Evolutionary conservation across 2,797 vertebrate species (phyloP).

Genomic region (Hemibagrus guttatus): DNA sequence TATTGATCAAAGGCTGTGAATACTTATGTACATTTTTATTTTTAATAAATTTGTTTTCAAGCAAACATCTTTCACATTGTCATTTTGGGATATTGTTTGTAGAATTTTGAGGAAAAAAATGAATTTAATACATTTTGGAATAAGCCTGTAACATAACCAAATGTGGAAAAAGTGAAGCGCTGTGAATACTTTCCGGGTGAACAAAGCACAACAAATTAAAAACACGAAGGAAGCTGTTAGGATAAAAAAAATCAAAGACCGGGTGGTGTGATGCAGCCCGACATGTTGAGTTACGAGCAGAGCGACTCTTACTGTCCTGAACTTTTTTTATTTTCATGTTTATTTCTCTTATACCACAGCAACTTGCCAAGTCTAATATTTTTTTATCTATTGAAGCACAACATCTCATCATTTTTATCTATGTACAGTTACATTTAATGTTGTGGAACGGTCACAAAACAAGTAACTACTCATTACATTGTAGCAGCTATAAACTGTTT

Average conservation of each 20-base stretch:
- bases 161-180: too few relatives aligned
- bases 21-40: too few relatives aligned
- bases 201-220: background rate
- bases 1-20: too few relatives aligned
- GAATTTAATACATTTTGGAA: too few relatives aligned
- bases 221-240: background rate
- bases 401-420: background rate
- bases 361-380: background rate
- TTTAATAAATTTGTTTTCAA: too few relatives aligned
- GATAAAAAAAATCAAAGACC: background rate
- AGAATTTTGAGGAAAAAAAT: too few relatives aligned
- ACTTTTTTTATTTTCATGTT: background rate
- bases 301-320: background rate
- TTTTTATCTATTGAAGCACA: background rate
- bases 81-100: too few relatives aligned
- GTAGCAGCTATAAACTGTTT: background rate
- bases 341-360: background rate
- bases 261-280: background rate
- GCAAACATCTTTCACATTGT: too few relatives aligned
- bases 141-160: too few relatives aligned
- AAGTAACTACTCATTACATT: background rate
- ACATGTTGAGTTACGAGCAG: too few relatives aligned
- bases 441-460: background rate
- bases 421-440: background rate
- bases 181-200: too few relatives aligned